Conservation (phyloP, 1,140 invertebrate species). For the Lordiphosa mommai region DNA sequence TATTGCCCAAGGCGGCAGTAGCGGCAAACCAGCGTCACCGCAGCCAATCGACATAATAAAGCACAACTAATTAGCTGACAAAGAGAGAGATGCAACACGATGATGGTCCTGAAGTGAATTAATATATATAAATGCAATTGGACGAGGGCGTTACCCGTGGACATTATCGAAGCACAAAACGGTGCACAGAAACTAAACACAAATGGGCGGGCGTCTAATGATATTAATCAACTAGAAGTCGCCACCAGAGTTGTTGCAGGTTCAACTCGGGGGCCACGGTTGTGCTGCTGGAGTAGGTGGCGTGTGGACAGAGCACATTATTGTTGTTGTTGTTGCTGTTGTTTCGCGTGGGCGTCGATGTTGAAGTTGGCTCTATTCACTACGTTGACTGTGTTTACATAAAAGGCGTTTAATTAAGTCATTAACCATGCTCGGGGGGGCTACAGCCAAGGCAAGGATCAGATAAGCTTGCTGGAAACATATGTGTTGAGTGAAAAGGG, state of each 20-base stretch:
- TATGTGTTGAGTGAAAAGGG: background rate
- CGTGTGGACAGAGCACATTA: constrained; percentile 38
- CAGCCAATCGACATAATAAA: constrained; percentile 15
- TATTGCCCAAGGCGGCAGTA: constrained; percentile 47
- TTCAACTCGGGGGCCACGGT: constrained; percentile 46
- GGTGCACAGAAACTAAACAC: constrained; percentile 7
- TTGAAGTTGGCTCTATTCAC: constrained; percentile 37
- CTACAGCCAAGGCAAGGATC: background rate
- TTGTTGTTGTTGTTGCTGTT: constrained; percentile 25
- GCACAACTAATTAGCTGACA: constrained; percentile 26
- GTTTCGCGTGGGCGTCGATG: constrained; percentile 57
- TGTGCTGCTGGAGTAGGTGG: constrained; percentile 36
- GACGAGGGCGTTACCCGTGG: background rate
- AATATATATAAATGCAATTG: too few relatives aligned
- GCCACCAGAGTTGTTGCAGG: constrained; percentile 18
- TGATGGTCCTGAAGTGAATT: constrained; percentile 26
- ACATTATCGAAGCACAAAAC: constrained; percentile 28
- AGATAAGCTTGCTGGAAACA: background rate
- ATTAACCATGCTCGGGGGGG: constrained; percentile 46
- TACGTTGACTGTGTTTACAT: constrained; percentile 39
- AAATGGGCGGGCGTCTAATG: constrained; percentile 32
- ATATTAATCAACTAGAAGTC: constrained; percentile 63
- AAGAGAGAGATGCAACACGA: background rate
- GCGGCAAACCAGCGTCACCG: constrained; percentile 1
- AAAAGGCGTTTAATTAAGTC: constrained; percentile 66